Percentiles rank a stretch among this genome's conserved stretches.
phyloP scores from a whole-genome alignment of 2,113 vertebrate species.

The Stegastes partitus region DNA sequence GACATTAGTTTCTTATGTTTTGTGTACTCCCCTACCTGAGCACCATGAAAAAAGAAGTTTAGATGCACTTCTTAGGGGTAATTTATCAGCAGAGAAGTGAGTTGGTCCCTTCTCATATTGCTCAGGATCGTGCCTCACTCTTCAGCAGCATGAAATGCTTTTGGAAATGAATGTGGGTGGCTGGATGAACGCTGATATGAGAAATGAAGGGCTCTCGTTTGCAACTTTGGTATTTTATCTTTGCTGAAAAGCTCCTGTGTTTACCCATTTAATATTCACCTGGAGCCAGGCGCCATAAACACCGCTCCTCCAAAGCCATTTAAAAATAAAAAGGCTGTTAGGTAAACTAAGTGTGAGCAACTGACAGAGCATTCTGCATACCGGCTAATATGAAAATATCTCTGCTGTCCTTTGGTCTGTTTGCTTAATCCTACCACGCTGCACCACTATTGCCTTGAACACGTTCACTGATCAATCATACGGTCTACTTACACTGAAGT shows the following conservation, averaged over 20 bases:
- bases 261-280: constrained; percentile 67
- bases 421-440: too few species aligned
- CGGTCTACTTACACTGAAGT: background rate
- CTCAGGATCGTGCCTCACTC: constrained; percentile 15
- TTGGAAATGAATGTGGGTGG: constrained; percentile 40
- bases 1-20: too few species aligned
- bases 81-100: constrained; percentile 45
- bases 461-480: constrained; percentile 18
- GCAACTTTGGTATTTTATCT: constrained; percentile 51
- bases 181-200: constrained; percentile 48
- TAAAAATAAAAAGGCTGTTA: constrained; percentile 51
- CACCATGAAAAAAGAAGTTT: constrained; percentile 5
- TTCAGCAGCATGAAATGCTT: constrained; percentile 39
- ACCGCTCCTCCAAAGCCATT: constrained; percentile 29
- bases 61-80: constrained; percentile 18
- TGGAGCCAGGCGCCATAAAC: constrained; percentile 41
- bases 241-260: constrained; percentile 23
- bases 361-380: constrained; percentile 21
- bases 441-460: constrained; percentile 2
- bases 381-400: constrained; percentile 45
- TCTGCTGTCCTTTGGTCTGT: background rate
- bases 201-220: constrained; percentile 38
- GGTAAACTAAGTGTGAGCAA: constrained; percentile 25
- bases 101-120: background rate
- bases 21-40: background rate